phyloP scores from a whole-genome alignment of 1,140 invertebrate genomes.

The Drosophila willistoni region DNA sequence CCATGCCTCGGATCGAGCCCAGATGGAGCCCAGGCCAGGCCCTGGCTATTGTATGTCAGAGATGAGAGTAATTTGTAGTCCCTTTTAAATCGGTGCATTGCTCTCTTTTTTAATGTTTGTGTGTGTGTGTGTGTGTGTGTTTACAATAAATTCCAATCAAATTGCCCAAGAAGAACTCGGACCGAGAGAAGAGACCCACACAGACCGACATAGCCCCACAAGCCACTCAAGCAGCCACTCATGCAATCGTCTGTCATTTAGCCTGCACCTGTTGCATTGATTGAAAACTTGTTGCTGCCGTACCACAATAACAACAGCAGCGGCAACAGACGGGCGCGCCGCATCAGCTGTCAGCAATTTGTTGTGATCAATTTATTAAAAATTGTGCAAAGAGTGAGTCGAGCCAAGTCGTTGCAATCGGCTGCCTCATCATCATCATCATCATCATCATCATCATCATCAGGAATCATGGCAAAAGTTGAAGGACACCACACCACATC shows the following conservation, averaged over 20 bases:
- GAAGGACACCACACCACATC: constrained; percentile 33
- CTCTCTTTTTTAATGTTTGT: constrained; percentile 14
- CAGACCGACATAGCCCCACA: not conserved
- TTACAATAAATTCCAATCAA: constrained; percentile 74
- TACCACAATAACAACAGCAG: constrained; percentile 19
- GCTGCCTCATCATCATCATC: constrained; percentile 28
- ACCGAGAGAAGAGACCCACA: constrained; percentile 5
- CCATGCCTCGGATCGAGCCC: not conserved
- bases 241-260: constrained; percentile 65
- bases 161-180: constrained; percentile 36
- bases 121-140: constrained; percentile 1
- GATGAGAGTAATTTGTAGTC: constrained; percentile 61
- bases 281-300: constrained; percentile 72
- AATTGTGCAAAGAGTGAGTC: constrained; percentile 19
- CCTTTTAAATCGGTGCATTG: constrained; percentile 2
- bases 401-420: constrained; percentile 38
- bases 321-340: constrained; percentile 50
- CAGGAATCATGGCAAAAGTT: constrained; percentile 27
- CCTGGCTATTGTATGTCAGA: constrained; percentile 32
- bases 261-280: constrained; percentile 65
- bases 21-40: not conserved
- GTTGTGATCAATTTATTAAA: constrained; percentile 81
- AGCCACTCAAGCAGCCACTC: constrained; percentile 5
- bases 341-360: constrained; percentile 80
- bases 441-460: constrained; percentile 30